phyloP scores from a whole-genome alignment of 64 coral and sea anemone genomes.

The Montipora cactus region DNA sequence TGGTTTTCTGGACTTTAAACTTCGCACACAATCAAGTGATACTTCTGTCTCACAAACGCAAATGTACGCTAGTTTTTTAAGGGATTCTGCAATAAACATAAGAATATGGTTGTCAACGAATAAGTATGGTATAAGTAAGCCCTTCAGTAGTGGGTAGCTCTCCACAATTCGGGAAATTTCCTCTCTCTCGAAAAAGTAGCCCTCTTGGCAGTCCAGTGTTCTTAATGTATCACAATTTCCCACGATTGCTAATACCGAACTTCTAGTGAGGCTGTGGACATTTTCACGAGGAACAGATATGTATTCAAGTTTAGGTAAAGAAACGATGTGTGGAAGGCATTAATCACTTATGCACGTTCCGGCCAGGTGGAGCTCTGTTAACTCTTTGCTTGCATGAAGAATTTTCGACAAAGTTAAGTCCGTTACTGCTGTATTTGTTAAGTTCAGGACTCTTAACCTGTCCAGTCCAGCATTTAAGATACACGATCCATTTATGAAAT shows the following conservation, averaged over 20 bases:
- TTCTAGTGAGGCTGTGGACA: not conserved
- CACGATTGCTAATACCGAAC: not conserved
- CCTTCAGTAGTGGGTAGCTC: not conserved
- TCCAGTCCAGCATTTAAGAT: not conserved
- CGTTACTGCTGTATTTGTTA: not conserved
- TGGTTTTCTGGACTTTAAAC: not conserved
- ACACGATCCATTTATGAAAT: not conserved
- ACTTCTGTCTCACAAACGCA: not conserved
- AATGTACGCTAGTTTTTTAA: not conserved
- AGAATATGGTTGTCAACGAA: not conserved
- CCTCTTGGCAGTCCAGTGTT: constrained; percentile 23
- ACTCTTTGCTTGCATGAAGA: not conserved
- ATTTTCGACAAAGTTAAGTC: not conserved
- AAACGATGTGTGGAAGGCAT: not conserved
- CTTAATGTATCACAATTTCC: not conserved
- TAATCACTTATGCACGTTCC: not conserved
- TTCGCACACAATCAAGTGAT: not conserved
- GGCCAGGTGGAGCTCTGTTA: not conserved
- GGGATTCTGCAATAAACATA: not conserved
- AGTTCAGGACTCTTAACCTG: not conserved
- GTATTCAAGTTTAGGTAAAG: not conserved
- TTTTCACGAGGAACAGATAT: not conserved
- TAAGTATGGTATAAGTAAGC: not conserved
- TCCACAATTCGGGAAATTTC: not conserved
- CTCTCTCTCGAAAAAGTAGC: not conserved